Base-by-base conservation (phyloP, 1,140 invertebrate species). In the Drosophila tropicalis region DNA sequence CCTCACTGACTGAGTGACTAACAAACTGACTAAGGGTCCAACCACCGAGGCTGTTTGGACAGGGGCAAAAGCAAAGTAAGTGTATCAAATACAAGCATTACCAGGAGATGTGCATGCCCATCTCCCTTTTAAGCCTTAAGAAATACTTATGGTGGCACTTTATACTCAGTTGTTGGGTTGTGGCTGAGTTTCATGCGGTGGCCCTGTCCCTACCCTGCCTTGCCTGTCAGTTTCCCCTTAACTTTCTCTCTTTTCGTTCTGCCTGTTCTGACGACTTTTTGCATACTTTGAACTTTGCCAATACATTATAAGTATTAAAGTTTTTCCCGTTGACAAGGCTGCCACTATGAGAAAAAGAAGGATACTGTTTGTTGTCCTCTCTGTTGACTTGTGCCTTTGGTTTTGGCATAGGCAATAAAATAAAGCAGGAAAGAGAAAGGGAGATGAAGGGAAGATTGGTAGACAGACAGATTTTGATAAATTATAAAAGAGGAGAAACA, bases 231-330 rank as follows among this genome's bases (percentile, higher is more conserved):
- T 64, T 62, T 51, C 2, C 34, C 34, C 67, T 68, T 64, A 25
- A 25, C 3, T 58, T 65, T 63, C 44, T 62, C 64, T 67, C 29
- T 68, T 64, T 55, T 39, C 57, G 13, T 75, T 29, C 34, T 29
- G 29, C 57, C 62, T 44, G 32, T 76, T 32, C 29, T 65, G 57
- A 76, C 72, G 64, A 79, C 80, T 70, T 87, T 62, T 83, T 83
- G 79, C 79, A 89, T 89, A 77, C 79, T 89, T 74, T 83, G 79
- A 86, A 83, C 83, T 87, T 87, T 89, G 58, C 72, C 72, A 77
- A 77, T 83, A 67, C 62, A 65, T 80, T 82, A 65, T 55, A 61
- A 51, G 44, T 47, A 78, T 75, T 58, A 71, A 71, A 67, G 71
- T 62, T 78, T 10, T 1, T 61, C 32, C 56, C 17, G 62, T 63